phyloP scores from a whole-genome alignment of 2,888 invertebrate species.

The Stenolophus ochropezus region DNA sequence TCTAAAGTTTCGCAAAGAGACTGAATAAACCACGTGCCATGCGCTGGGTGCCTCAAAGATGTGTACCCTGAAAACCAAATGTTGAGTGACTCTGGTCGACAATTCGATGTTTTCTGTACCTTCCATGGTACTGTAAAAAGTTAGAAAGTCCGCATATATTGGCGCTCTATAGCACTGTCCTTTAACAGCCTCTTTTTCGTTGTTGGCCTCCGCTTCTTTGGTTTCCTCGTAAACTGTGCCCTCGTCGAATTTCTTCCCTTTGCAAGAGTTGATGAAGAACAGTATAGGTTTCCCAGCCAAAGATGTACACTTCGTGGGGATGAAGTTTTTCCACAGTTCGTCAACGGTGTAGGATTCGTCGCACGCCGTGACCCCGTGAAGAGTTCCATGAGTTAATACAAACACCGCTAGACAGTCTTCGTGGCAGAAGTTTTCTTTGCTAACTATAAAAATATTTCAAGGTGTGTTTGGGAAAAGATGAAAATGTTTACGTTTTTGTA shows the following conservation, averaged over 20 bases:
- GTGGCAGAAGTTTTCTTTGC: conserved; percentile 17
- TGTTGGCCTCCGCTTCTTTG: neutral
- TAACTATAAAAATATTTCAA: conserved; percentile 33
- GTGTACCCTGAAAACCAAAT: conserved; percentile 1
- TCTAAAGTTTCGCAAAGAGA: conserved; percentile 39
- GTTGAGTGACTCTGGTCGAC: neutral
- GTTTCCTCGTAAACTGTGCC: neutral
- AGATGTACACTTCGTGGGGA: conserved; percentile 9
- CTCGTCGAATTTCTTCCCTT: conserved; percentile 33
- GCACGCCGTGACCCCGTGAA: neutral
- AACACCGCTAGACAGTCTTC: conserved; percentile 46
- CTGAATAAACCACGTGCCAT: conserved; percentile 50
- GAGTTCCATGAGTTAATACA: conserved; percentile 31
- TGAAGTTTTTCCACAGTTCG: conserved; percentile 1
- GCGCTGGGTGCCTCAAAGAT: conserved; percentile 4
- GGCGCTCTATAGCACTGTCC: conserved; percentile 2
- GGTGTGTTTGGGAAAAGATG: neutral
- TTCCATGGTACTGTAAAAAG: conserved; percentile 42
- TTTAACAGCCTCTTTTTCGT: neutral
- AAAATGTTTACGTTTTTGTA: neutral
- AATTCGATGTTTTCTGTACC: neutral
- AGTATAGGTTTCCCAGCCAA: conserved; percentile 41
- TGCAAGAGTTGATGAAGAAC: conserved; percentile 46
- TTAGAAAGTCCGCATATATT: conserved; percentile 22
- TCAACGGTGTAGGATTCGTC: conserved; percentile 6